Percentiles rank a stretch among this genome's conserved stretches.
These are phyloP conservation scores for Eilema caniola DNA, from an alignment of 2,888 invertebrate genomes.

Conservation along the genomic window DNA sequence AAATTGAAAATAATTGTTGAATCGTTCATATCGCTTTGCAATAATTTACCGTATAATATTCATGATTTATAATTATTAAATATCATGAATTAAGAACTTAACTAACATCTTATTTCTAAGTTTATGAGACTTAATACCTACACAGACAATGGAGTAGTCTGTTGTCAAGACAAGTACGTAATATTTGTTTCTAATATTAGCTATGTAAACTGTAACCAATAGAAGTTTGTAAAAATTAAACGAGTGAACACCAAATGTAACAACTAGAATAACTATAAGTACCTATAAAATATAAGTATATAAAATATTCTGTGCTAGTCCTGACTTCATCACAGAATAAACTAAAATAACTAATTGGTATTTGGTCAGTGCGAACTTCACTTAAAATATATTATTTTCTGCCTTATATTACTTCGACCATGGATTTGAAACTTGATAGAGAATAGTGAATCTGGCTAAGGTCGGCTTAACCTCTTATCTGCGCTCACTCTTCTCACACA, in stretches of 20 bases:
- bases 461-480: too few species aligned
- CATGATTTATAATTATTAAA: background rate
- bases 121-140: background rate
- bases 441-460: too few species aligned
- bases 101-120: background rate
- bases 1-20: constrained; percentile 7
- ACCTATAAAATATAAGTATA: too few species aligned
- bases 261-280: background rate
- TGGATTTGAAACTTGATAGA: too few species aligned
- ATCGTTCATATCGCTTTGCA: background rate
- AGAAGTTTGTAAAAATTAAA: background rate
- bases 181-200: background rate
- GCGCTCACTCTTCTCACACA: too few species aligned
- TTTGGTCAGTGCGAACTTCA: background rate
- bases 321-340: background rate
- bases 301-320: background rate
- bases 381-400: too few species aligned
- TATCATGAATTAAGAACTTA: background rate
- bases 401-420: too few species aligned
- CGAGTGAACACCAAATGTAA: background rate
- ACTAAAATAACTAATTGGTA: constrained; percentile 4
- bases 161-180: background rate
- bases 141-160: background rate
- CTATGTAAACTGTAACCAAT: background rate
- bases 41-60: background rate